A percentile compares a stretch with the other conserved stretches of the same genome.
These are phyloP conservation scores for Microcebus murinus DNA, from an alignment of 2,113 vertebrate genomes.

Conservation along the genomic window DNA sequence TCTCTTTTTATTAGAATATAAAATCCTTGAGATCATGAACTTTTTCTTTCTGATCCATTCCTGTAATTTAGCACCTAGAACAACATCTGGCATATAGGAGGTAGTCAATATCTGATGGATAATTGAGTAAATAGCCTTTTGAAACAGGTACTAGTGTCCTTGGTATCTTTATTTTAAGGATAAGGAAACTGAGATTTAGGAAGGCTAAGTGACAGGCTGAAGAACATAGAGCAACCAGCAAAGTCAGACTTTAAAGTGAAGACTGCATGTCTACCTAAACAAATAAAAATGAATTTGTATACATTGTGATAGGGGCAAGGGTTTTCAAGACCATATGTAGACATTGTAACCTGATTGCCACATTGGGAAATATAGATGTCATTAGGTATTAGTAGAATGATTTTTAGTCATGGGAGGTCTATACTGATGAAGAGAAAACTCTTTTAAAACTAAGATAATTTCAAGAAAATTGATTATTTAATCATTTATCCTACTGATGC, in stretches of 20 bases:
- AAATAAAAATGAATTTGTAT: background rate
- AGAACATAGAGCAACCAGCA: background rate
- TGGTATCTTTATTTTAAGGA: background rate
- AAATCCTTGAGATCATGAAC: background rate
- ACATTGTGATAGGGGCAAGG: background rate
- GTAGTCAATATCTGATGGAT: background rate
- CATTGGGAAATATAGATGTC: background rate
- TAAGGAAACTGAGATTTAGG: background rate
- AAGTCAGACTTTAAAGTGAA: background rate
- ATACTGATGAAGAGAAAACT: background rate
- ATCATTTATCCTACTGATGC: background rate
- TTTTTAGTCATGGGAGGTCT: background rate
- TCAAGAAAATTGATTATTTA: background rate
- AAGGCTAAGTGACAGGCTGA: background rate
- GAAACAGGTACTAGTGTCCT: background rate
- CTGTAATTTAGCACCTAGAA: background rate
- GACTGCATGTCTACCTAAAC: background rate
- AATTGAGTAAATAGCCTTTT: background rate
- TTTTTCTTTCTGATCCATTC: background rate
- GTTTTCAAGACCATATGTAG: background rate
- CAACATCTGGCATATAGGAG: background rate
- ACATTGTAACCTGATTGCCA: background rate
- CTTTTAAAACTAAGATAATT: background rate
- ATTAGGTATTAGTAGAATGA: background rate
- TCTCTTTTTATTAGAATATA: background rate